Base-by-base conservation (phyloP, 1,140 invertebrate genomes). In the Cryptotermes secundus region DNA sequence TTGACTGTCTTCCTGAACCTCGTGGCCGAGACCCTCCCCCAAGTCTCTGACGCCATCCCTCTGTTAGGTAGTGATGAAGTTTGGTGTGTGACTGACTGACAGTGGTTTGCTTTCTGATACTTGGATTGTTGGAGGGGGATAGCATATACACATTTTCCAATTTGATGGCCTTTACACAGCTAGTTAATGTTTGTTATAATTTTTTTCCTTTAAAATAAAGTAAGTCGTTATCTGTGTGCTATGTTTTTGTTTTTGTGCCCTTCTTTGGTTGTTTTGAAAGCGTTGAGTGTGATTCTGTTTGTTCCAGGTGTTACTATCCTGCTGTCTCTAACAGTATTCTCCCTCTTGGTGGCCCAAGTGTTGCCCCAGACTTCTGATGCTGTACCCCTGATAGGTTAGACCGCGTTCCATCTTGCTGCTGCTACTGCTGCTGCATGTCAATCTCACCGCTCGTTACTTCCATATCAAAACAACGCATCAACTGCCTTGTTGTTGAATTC, bases 1-100 rank as follows among this genome's bases (percentile, higher is more conserved):
- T 95, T 99, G 94, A 99, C 98, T 92, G 98, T 99, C 92, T 99
- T 99, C 94, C 95, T 97, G 93, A 97, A 97, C 93, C 94, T 98
- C 91, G 96, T 98, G 90, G 96, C 96, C 89, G 97, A 98, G 94
- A 97, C 96, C 91, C 94, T 98, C 93, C 97, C 97, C 90, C 96
- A 97, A 93, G 96, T 97, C 91, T 97, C 96, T 92, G 96, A 97
- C 92, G 96, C 96, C 91, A 96, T 97, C 92, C 96, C 96, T 92
- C 92, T 97, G 94, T 96, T 97, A 96, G 96, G 96, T 97, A 97
- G 85, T 42, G 82, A 36, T 35, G 80, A 26, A 72, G 59, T 72
- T 72, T 72, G 59, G 59, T 72, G 59, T 72, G 59, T 79, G 45
- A 80, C 81, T 84, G 36, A 36, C n/a, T 80, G 80, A 80, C 85